Base-by-base conservation (phyloP, 2,888 invertebrate genomes). In the Ecdyonurus torrentis region DNA sequence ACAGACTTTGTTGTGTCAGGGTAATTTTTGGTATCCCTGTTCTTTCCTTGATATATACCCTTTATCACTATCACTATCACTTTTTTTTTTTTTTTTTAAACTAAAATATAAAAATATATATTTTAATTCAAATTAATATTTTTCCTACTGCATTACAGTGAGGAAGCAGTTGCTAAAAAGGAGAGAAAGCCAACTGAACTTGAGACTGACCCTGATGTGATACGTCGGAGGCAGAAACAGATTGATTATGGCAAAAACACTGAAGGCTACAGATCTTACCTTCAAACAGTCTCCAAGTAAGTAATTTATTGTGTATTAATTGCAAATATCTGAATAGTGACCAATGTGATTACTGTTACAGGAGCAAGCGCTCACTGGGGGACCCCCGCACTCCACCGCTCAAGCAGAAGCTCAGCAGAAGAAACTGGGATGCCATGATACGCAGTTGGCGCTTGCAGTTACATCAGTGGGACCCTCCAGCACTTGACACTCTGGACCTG, bases 181-280 rank as follows among this genome's bases (percentile, higher is more conserved):
- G 58, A 72, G 68, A 71, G 64, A 55, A 68, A 65, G 52, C 19
- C 67, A 50, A 20, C 67, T 50, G 79, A 82, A 68, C 15, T 37
- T 25, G 94, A 94, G 76, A 83, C 82, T 5, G 89, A 95, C 76
- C 80, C 84, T 19, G 76, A 71, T 2, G 74, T 88, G 23, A 75
- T 96, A 64, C 77, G 80, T 53, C 81, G 95, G 66, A 80, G 95
- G 58, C 92, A 94, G 72, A 95, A 95, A 75, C 93, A 94, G 76
- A 89, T 96, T 70, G 92, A 94, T 74, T 96, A 91, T 77, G 96
- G 96, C 15, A 95, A 94, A 76, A 93, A 92, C 71, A 95, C 95
- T 25, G 75, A 86, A 67, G 91, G 90, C 53, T 95, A 95, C 73
- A 84, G 87, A 68, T 83, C 84, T 74, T 95, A 91, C 69, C 71